phyloP scores from a whole-genome alignment of 2,888 invertebrate species.

The Himalopsyche tibetana region DNA sequence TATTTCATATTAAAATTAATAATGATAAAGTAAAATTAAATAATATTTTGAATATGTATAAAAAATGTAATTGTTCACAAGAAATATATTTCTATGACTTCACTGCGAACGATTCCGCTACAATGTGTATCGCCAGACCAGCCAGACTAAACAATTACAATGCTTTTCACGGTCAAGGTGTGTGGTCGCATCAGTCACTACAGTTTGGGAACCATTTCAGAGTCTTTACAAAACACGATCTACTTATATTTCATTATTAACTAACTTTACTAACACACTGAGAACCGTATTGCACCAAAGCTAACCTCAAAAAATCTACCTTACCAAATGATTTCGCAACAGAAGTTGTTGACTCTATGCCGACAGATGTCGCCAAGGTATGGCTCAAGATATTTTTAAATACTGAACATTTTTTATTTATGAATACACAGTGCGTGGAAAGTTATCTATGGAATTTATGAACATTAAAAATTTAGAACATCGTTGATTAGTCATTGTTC shows the following conservation, averaged over 20 bases:
- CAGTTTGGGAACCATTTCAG: background rate
- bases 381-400: background rate
- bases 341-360: conserved; percentile 55
- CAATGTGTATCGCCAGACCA: no score
- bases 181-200: background rate
- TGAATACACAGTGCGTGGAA: no score
- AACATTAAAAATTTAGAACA: no score
- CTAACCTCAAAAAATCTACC: conserved; percentile 61
- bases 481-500: no score
- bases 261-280: conserved; percentile 25
- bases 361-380: conserved; percentile 17
- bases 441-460: no score
- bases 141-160: background rate
- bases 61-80: no score
- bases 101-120: no score
- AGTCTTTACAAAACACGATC: background rate
- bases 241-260: background rate
- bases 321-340: conserved; percentile 64
- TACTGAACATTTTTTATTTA: no score
- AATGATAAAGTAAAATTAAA: no score
- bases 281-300: conserved; percentile 54
- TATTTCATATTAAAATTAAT: no score
- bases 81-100: no score
- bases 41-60: no score
- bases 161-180: conserved; percentile 10